Percentiles rank a stretch among this genome's conserved stretches.
Conservation (phyloP, 2,797 vertebrate species). For the Cephalopachus bancanus region DNA sequence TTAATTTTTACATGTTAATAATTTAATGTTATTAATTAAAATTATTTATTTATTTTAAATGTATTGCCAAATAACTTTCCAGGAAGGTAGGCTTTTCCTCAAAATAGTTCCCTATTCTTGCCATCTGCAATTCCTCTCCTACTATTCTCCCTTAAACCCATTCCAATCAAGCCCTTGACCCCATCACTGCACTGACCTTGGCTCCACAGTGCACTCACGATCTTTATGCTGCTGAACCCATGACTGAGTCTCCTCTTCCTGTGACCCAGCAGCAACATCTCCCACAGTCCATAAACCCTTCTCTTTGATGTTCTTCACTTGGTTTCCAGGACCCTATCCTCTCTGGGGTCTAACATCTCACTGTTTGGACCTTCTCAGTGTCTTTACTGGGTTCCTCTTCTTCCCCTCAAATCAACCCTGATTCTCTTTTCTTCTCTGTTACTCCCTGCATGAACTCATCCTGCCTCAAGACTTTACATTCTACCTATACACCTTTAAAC, state of each 20-base stretch:
- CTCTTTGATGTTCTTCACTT: neutral
- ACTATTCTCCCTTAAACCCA: neutral
- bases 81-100: neutral
- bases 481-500: neutral
- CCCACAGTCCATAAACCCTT: neutral
- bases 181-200: neutral
- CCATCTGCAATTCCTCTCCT: neutral
- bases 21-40: slow-evolving; percentile 44
- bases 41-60: neutral
- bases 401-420: neutral
- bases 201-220: neutral
- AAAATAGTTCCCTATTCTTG: neutral
- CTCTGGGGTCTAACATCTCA: slow-evolving; percentile 1
- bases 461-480: slow-evolving; percentile 37
- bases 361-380: neutral
- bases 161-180: neutral
- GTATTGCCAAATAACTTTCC: neutral
- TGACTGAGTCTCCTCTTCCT: neutral
- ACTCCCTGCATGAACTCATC: neutral
- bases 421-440: neutral
- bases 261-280: neutral
- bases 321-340: neutral
- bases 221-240: neutral
- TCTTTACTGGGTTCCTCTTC: neutral
- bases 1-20: slow-evolving; percentile 6